Conservation (phyloP, 53 echinoderm and acorn worm species). For the Temnopleurus reevesii region DNA sequence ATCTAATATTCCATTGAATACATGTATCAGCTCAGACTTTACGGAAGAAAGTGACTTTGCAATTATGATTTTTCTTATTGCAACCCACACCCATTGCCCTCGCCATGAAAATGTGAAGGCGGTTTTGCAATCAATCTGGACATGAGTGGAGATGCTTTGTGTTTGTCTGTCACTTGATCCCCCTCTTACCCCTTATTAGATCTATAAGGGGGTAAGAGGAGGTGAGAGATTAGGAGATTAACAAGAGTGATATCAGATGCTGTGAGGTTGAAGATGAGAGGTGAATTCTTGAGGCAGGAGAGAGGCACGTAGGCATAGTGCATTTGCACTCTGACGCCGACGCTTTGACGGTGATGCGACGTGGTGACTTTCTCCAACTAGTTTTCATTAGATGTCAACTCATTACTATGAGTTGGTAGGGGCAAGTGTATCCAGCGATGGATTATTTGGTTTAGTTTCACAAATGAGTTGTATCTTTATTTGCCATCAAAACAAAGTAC, state of each 20-base stretch:
- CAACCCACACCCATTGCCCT: too few species aligned
- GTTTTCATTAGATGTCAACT: too few species aligned
- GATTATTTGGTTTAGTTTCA: too few species aligned
- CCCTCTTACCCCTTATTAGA: slow-evolving; percentile 38
- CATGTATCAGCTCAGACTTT: too few species aligned
- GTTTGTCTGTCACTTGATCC: slow-evolving; percentile 42
- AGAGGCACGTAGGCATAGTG: slow-evolving; percentile 32
- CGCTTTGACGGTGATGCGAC: neutral
- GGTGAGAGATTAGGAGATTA: slow-evolving; percentile 48
- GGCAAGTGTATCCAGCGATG: too few species aligned
- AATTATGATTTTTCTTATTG: too few species aligned
- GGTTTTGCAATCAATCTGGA: neutral
- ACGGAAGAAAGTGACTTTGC: too few species aligned
- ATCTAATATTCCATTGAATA: too few species aligned
- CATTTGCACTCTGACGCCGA: neutral
- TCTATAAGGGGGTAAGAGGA: slow-evolving; percentile 17
- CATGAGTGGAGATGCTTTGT: neutral
- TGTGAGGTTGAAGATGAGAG: neutral
- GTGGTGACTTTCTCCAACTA: too few species aligned
- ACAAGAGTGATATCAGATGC: slow-evolving; percentile 5
- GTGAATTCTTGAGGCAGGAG: neutral
- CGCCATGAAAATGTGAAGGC: neutral
- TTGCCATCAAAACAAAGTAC: too few species aligned
- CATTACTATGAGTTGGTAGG: too few species aligned
- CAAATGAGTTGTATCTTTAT: too few species aligned